A percentile compares a stretch with the other conserved stretches of the same genome.
phyloP scores from a whole-genome alignment of 2,113 vertebrate genomes.

The Trochalopteron elliotii region DNA sequence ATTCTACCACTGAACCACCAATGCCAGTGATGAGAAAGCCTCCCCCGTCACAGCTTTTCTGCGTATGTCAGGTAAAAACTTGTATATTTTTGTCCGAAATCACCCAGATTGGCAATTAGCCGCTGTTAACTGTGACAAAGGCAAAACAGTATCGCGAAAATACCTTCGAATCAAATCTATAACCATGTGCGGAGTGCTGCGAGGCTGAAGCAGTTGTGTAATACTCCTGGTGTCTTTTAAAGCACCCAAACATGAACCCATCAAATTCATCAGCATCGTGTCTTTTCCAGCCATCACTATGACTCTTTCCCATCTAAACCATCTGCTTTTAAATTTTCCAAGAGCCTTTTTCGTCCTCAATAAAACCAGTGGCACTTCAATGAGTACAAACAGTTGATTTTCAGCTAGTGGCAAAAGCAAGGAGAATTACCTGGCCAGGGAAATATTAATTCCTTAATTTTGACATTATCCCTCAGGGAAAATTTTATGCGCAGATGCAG shows the following conservation, averaged over 20 bases:
- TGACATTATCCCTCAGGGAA: not conserved
- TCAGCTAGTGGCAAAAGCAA: not conserved
- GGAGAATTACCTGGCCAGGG: not conserved
- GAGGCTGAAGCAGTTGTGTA: fast-evolving
- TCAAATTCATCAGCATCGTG: fast-evolving
- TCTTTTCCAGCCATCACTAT: fast-evolving
- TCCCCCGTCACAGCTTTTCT: fast-evolving
- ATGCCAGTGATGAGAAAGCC: fast-evolving
- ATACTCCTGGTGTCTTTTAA: fast-evolving
- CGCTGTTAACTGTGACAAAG: fast-evolving
- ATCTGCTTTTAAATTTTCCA: not conserved
- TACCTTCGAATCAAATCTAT: too few species aligned
- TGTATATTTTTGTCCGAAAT: fast-evolving
- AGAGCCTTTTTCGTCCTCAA: not conserved
- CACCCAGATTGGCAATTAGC: fast-evolving
- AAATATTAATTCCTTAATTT: not conserved
- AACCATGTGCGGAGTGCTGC: fast-evolving
- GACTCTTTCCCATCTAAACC: not conserved
- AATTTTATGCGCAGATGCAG: not conserved
- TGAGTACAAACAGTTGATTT: not conserved
- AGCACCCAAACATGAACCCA: fast-evolving
- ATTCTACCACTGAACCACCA: slow-evolving; percentile 72
- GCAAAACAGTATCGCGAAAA: fast-evolving
- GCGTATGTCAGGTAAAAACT: fast-evolving
- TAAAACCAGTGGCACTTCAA: not conserved